These are phyloP conservation scores for Limnephilus rhombicus DNA, from an alignment of 2,888 invertebrate genomes.

Conservation along the genomic window DNA sequence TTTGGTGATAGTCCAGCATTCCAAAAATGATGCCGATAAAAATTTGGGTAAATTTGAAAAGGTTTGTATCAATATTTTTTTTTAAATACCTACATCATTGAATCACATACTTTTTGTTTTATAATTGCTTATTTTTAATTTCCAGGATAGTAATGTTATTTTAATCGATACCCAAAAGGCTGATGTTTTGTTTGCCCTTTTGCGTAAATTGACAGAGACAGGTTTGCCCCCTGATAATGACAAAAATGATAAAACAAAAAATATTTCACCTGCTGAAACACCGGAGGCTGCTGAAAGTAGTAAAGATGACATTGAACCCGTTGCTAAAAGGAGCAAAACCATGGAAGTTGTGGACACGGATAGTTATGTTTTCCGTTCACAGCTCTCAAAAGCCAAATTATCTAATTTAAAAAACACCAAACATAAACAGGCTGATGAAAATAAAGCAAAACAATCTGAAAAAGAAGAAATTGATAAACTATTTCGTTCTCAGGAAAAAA, in stretches of 20 bases:
- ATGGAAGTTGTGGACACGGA: neutral
- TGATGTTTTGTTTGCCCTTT: conserved; percentile 42
- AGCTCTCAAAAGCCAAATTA: neutral
- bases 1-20: neutral
- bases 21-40: neutral
- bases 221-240: neutral
- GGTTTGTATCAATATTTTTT: neutral
- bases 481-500: conserved; percentile 3
- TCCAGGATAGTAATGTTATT: conserved; percentile 51
- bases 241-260: conserved; percentile 14
- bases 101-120: no score
- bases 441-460: neutral
- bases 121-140: neutral
- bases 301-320: neutral
- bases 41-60: neutral
- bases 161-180: conserved; percentile 57
- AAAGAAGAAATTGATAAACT: conserved; percentile 34
- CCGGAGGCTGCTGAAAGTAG: neutral
- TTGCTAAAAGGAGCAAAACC: neutral
- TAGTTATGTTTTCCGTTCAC: neutral
- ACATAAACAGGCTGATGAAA: neutral
- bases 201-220: conserved; percentile 49
- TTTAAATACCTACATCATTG: no score
- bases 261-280: neutral
- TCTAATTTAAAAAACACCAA: neutral